phyloP scores from a whole-genome alignment of 2,797 vertebrate genomes.

The Carapus acus region DNA sequence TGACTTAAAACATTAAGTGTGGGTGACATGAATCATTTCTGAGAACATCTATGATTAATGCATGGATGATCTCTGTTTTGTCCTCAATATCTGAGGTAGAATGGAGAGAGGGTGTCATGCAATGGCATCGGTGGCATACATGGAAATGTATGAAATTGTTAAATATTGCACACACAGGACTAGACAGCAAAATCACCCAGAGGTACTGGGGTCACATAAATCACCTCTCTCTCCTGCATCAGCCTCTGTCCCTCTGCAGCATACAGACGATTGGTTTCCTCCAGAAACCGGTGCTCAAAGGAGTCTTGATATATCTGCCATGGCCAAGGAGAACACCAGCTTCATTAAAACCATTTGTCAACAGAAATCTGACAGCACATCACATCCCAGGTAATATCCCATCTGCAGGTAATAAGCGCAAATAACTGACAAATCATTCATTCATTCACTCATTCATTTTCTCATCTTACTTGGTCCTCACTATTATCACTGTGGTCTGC shows the following conservation, averaged over 20 bases:
- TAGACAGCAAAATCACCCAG: neutral
- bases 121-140: too few species aligned
- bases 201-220: conserved; percentile 27
- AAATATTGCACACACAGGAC: neutral
- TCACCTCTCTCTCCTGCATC: conserved; percentile 99
- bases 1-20: too few species aligned
- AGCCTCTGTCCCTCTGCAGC: conserved; percentile 97
- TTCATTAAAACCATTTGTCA: conserved; percentile 51
- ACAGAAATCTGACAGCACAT: conserved; percentile 27
- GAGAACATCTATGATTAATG: too few species aligned
- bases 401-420: conserved; percentile 12
- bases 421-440: conserved; percentile 14
- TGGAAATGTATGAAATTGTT: too few species aligned
- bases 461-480: too few species aligned
- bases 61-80: too few species aligned
- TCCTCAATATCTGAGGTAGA: too few species aligned
- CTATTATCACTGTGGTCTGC: too few species aligned
- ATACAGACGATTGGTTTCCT: conserved; percentile 96
- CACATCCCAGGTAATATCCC: too few species aligned
- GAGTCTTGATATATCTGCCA: conserved; percentile 98
- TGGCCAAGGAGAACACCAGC: conserved; percentile 22
- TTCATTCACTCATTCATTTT: too few species aligned
- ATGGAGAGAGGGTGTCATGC: too few species aligned
- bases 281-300: conserved; percentile 95
- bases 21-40: too few species aligned